Percentiles rank a stretch among this genome's conserved stretches.
Evolutionary conservation across 2,113 vertebrate genomes (phyloP).

Genomic region (Poecile atricapillus): DNA sequence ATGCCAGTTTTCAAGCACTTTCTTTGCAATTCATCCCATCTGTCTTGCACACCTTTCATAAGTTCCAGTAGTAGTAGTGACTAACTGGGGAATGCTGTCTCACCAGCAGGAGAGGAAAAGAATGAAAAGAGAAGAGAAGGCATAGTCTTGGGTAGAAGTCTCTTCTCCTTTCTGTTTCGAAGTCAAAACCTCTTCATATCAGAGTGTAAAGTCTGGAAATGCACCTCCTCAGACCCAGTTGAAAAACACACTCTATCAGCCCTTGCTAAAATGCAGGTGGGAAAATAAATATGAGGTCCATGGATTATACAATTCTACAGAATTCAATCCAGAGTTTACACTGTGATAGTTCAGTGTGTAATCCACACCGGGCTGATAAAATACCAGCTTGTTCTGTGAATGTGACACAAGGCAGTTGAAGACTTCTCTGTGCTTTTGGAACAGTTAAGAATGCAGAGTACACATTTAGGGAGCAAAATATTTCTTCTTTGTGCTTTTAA

Average conservation of each 20-base stretch:
- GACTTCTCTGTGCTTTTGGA: not conserved
- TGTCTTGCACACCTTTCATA: not conserved
- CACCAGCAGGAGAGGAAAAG: accelerated
- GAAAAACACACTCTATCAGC: not conserved
- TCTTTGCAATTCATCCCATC: not conserved
- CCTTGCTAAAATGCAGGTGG: not conserved
- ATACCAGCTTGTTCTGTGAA: not conserved
- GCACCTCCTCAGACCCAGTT: not conserved
- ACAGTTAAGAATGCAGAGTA: not conserved
- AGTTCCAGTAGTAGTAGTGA: not conserved
- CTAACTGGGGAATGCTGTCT: not conserved
- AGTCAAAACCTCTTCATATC: not conserved
- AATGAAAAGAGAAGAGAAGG: not conserved
- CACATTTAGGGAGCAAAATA: not conserved
- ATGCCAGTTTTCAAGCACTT: not conserved
- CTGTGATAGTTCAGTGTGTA: not conserved
- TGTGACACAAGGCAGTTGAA: not conserved
- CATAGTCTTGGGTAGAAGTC: not conserved
- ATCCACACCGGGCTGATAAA: not conserved
- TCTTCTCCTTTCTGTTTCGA: not conserved
- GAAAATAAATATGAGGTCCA: not conserved
- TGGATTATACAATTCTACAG: not conserved
- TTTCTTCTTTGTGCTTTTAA: constrained; percentile 1
- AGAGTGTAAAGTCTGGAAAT: not conserved
- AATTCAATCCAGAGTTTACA: not conserved